Conservation (phyloP, 2,113 vertebrate species). For the Nycticorax nycticorax region DNA sequence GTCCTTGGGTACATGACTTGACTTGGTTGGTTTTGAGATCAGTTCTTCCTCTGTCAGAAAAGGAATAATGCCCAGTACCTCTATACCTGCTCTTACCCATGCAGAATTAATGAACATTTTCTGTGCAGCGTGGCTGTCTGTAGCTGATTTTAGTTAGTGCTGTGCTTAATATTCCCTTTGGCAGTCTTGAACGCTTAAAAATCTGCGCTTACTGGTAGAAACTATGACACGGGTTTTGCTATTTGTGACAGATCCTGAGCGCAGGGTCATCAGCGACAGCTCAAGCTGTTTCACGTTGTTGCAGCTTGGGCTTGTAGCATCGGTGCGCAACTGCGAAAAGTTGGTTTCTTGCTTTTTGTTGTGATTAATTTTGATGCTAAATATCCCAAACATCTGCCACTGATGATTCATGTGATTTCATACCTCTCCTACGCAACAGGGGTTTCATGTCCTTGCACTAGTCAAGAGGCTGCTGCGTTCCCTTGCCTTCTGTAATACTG, state of each 20-base stretch:
- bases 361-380: background rate
- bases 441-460: background rate
- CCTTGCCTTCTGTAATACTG: background rate
- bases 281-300: background rate
- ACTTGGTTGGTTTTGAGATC: background rate
- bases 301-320: background rate
- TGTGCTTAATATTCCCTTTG: background rate
- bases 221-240: background rate
- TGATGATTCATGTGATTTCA: background rate
- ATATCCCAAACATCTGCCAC: background rate
- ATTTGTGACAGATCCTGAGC: background rate
- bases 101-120: background rate
- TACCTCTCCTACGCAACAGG: background rate
- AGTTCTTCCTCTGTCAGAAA: background rate
- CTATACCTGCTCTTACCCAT: background rate
- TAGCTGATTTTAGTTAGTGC: background rate
- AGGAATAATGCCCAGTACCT: background rate
- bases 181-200: background rate
- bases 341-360: background rate
- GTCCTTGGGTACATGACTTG: background rate
- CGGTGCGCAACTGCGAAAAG: background rate
- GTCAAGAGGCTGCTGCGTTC: background rate
- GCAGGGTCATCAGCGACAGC: no score
- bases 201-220: background rate
- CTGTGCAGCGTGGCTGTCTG: background rate